Evolutionary conservation across 1,140 invertebrate genomes (phyloP).

Genomic region (Zophobas atratus): DNA sequence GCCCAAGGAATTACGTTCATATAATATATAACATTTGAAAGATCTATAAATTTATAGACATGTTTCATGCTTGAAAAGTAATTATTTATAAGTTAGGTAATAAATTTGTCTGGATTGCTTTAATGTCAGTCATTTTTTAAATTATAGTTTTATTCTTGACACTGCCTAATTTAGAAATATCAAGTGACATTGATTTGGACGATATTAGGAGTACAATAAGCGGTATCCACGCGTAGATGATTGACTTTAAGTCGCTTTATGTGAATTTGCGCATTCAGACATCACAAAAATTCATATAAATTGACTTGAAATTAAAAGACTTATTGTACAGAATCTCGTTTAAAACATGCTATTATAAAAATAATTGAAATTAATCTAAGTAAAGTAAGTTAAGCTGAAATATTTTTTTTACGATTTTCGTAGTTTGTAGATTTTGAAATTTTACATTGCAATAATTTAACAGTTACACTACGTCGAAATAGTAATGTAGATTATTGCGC

Average conservation of each 20-base stretch:
- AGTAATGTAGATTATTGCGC: slow-evolving; percentile 35
- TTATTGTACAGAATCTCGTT: slow-evolving; percentile 40
- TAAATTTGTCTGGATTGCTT: slow-evolving; percentile 29
- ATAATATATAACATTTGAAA: slow-evolving; percentile 26
- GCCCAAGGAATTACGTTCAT: slow-evolving; percentile 41
- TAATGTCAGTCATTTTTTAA: slow-evolving; percentile 26
- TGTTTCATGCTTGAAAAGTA: slow-evolving; percentile 42
- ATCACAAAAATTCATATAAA: slow-evolving; percentile 29
- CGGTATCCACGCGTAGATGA: slow-evolving; percentile 9
- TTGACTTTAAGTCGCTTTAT: slow-evolving; percentile 2
- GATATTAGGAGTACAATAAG: slow-evolving; percentile 30
- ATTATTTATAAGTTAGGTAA: slow-evolving; percentile 45
- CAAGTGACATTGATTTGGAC: slow-evolving; percentile 35
- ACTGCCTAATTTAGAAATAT: slow-evolving; percentile 55
- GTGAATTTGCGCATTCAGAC: not conserved
- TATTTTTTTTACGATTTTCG: slow-evolving; percentile 48
- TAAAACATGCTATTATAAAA: slow-evolving; percentile 37
- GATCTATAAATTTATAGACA: slow-evolving; percentile 37
- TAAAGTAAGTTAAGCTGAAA: slow-evolving; percentile 45
- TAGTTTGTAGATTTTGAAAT: slow-evolving; percentile 45
- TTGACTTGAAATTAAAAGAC: slow-evolving; percentile 16
- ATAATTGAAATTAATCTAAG: slow-evolving; percentile 43
- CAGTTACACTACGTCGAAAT: not conserved
- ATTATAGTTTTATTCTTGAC: slow-evolving; percentile 52
- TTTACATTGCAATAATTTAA: slow-evolving; percentile 45